A percentile compares a stretch with the other conserved stretches of the same genome.
Evolutionary conservation across 2,113 vertebrate genomes (phyloP).

Genomic region (Mobula hypostoma): DNA sequence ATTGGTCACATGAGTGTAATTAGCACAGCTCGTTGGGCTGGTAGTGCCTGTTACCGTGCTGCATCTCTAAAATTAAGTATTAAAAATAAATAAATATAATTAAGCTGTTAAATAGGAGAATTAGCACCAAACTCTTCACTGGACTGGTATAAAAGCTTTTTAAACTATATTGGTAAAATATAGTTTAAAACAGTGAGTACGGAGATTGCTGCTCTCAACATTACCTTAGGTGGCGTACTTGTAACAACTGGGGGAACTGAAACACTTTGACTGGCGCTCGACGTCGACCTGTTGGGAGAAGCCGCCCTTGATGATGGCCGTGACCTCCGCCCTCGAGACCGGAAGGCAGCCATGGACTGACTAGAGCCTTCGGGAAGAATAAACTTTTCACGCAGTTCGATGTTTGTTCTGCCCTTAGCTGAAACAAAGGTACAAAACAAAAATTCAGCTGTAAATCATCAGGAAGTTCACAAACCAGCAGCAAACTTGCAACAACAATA

Average conservation of each 20-base stretch:
- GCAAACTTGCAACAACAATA: conserved; percentile 11
- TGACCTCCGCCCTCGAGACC: conserved; percentile 82
- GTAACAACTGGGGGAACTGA: conserved; percentile 53
- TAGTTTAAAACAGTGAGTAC: no score
- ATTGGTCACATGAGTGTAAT: no score
- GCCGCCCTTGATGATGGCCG: conserved; percentile 84
- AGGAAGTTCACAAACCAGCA: not conserved
- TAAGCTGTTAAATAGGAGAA: not conserved
- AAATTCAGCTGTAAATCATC: conserved; percentile 52
- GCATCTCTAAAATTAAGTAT: no score
- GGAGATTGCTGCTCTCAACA: not conserved
- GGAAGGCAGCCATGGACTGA: conserved; percentile 90
- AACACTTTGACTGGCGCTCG: conserved; percentile 71
- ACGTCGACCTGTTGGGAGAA: conserved; percentile 87
- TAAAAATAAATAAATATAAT: no score
- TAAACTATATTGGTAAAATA: not conserved
- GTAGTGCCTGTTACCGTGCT: no score
- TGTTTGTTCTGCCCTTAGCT: conserved; percentile 95
- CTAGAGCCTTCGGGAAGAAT: conserved; percentile 88
- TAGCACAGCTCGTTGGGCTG: no score
- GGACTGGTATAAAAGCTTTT: not conserved
- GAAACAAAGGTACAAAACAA: conserved; percentile 41
- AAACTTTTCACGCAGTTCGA: conserved; percentile 95
- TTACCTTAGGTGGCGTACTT: conserved; percentile 79
- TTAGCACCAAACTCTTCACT: not conserved